A percentile compares a stretch with the other conserved stretches of the same genome.
Evolutionary conservation across 2,888 invertebrate species (phyloP).

Genomic region (Pharmacophagus antenor): DNA sequence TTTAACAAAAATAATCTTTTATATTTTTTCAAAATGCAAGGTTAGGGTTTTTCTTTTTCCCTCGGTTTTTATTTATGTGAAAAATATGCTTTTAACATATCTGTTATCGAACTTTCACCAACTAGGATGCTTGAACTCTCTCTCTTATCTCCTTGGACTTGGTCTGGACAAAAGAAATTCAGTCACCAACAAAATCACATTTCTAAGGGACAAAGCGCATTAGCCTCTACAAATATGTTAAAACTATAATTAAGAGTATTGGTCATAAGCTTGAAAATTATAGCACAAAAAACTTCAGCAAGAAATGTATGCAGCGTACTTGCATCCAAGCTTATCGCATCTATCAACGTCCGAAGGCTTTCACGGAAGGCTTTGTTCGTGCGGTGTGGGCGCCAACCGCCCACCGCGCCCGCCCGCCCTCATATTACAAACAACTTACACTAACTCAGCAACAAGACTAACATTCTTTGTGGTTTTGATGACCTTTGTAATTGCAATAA

Average conservation of each 20-base stretch:
- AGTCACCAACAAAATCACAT: too few relatives aligned
- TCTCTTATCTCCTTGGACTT: too few relatives aligned
- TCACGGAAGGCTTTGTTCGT: slow-evolving; percentile 77
- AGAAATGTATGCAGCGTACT: slow-evolving; percentile 79
- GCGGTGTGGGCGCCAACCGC: slow-evolving; percentile 48
- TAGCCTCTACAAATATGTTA: not conserved
- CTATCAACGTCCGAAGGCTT: slow-evolving; percentile 76
- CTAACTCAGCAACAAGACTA: slow-evolving; percentile 60
- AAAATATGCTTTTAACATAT: too few relatives aligned
- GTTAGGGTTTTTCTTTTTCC: too few relatives aligned
- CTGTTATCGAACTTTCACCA: too few relatives aligned
- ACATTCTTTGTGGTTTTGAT: slow-evolving; percentile 66
- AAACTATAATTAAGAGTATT: slow-evolving; percentile 2
- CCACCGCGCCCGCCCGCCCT: slow-evolving; percentile 39
- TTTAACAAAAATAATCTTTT: too few relatives aligned
- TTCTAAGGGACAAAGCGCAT: too few relatives aligned
- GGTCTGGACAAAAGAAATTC: too few relatives aligned
- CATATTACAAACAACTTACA: slow-evolving; percentile 68
- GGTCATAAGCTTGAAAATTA: slow-evolving; percentile 46
- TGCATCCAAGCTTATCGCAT: slow-evolving; percentile 80
- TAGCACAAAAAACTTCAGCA: slow-evolving; percentile 60
- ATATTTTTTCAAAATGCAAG: too few relatives aligned
- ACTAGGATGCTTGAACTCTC: too few relatives aligned
- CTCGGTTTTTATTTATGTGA: too few relatives aligned
- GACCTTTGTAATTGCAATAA: slow-evolving; percentile 44